phyloP scores from a whole-genome alignment of 2,113 vertebrate genomes.

The Dryoscopus gambensis region DNA sequence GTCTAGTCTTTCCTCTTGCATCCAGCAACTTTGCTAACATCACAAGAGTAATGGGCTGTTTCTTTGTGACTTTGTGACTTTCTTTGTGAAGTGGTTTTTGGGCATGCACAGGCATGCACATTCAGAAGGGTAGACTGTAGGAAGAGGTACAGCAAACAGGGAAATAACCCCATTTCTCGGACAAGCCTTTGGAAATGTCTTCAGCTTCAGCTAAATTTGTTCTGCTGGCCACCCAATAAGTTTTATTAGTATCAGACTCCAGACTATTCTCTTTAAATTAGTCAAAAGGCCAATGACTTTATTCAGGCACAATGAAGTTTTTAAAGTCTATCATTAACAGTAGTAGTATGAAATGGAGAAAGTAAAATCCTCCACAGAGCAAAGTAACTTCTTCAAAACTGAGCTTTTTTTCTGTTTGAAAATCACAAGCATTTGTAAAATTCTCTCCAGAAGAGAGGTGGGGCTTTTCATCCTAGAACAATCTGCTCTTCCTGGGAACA shows the following conservation, averaged over 20 bases:
- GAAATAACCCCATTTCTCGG: background rate
- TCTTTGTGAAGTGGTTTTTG: background rate
- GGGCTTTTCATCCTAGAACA: background rate
- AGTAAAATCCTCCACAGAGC: background rate
- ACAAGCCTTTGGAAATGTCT: background rate
- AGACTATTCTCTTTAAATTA: constrained; percentile 38
- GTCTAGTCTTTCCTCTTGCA: background rate
- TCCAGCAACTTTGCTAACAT: background rate
- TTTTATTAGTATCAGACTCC: constrained; percentile 52
- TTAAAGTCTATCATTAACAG: background rate
- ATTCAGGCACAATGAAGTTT: background rate
- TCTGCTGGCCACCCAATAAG: constrained; percentile 12
- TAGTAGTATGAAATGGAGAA: constrained; percentile 1
- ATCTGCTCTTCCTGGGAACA: background rate
- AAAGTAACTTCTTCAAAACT: background rate
- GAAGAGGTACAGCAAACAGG: background rate
- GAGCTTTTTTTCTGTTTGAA: background rate
- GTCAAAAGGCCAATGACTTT: background rate
- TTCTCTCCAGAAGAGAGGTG: background rate
- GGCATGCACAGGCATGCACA: background rate
- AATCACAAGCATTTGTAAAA: background rate
- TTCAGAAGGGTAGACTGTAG: background rate
- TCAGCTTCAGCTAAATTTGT: constrained; percentile 8
- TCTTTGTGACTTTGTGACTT: background rate
- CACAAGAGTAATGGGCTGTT: background rate